Evolutionary conservation across 2,888 invertebrate genomes (phyloP), one percentile per base, ranked within the genome.

Genomic region (Amaurobius ferox): DNA sequence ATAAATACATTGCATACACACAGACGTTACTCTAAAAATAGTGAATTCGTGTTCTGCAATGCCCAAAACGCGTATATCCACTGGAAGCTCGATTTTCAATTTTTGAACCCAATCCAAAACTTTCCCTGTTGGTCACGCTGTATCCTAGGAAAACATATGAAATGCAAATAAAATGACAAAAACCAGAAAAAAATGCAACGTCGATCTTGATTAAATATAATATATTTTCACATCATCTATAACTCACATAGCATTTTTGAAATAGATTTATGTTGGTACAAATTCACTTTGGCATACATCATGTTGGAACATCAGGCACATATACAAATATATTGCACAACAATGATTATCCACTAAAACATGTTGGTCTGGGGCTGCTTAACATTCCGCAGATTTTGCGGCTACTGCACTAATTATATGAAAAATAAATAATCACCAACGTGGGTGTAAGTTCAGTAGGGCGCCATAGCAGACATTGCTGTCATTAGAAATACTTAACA

Each of bases 211-310:
- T 80, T 80, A 80, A 80, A 80, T 80, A 80, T 80, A 80, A 73
- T 80, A 67, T 80, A 80, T 80, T 80, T 73, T 64, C 55, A 80
- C 79, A 73, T 67, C 66, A 72, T 80, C 79, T 80, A 80, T 80
- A 35, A 55, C 71, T 67, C 39, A 29, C 79, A 66, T 67, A 80
- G 79, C 79, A 73, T 67, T 79, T n/a, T 79, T 73, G 29, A 64
- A 66, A 73, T 55, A 80, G 35, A 55, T 80, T 66, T 73, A 28
- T 61, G 28, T 73, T 80, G 39, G 73, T 80, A 80, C 79, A 80
- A 80, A 80, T 80, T 80, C 55, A 80, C 55, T 80, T 80, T 80
- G 79, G 79, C 79, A 73, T 73, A 73, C 71, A 79, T 5, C 64
- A 39, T 72, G 23, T 39, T 71, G 29, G 64, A 79, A 79, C 73